Conservation (phyloP, 92 coral and sea anemone species). For the Epizoanthus fatuus region DNA sequence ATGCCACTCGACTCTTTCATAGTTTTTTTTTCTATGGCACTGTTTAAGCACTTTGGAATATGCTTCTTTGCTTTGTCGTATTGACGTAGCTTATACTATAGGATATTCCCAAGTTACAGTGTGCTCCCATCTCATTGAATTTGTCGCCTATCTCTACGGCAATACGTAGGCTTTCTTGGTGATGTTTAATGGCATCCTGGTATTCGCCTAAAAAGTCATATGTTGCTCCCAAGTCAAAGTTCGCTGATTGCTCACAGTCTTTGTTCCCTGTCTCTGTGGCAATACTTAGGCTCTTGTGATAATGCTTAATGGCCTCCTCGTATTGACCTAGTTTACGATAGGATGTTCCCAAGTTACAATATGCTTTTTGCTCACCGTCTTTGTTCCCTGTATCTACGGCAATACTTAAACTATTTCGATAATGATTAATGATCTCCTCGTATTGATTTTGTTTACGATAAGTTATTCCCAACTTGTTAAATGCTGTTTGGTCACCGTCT, state of each 20-base stretch:
- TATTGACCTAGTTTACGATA: conserved; percentile 3
- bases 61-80: too few relatives aligned
- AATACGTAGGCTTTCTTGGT: not conserved
- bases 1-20: too few relatives aligned
- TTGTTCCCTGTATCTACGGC: conserved; percentile 9
- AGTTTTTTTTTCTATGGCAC: too few relatives aligned
- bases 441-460: not conserved
- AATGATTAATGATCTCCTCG: not conserved
- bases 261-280: too few relatives aligned
- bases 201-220: too few relatives aligned
- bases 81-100: too few relatives aligned
- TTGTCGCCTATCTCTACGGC: conserved; percentile 30
- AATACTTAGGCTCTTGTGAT: not conserved
- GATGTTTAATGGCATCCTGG: too few relatives aligned
- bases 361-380: not conserved
- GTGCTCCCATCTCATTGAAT: not conserved
- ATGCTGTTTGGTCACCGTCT: conserved; percentile 3
- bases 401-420: not conserved
- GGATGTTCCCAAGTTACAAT: conserved; percentile 17
- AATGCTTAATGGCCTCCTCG: conserved; percentile 38
- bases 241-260: too few relatives aligned
- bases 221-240: too few relatives aligned
- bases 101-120: conserved; percentile 16
- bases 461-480: not conserved
- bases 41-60: too few relatives aligned